These are phyloP conservation scores for Plebejus anna DNA, from an alignment of 2,888 invertebrate species.

Conservation along the genomic window DNA sequence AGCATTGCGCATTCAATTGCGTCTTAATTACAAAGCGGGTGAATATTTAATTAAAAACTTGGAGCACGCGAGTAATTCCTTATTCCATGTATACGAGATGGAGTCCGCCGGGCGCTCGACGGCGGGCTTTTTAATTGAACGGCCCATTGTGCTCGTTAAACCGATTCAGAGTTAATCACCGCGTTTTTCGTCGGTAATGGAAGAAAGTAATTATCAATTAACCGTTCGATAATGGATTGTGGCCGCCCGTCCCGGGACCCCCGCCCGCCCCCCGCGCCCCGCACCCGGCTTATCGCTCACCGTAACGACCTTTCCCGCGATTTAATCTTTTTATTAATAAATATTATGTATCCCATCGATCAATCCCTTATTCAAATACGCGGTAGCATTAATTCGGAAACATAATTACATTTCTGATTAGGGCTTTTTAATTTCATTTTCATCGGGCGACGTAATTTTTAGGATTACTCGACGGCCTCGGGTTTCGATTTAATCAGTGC, in stretches of 20 bases:
- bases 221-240: slow-evolving; percentile 76
- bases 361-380: slow-evolving; percentile 41
- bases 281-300: slow-evolving; percentile 68
- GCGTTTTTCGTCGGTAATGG: slow-evolving; percentile 76
- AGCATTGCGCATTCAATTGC: slow-evolving; percentile 65
- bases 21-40: slow-evolving; percentile 76
- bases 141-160: slow-evolving; percentile 77
- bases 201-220: slow-evolving; percentile 80
- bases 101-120: slow-evolving; percentile 67
- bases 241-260: slow-evolving; percentile 58
- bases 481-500: not conserved
- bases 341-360: slow-evolving; percentile 59
- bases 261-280: slow-evolving; percentile 49
- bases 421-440: not conserved
- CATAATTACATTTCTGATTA: slow-evolving; percentile 9
- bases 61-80: slow-evolving; percentile 76
- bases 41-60: slow-evolving; percentile 79
- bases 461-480: not conserved
- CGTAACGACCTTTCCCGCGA: slow-evolving; percentile 57
- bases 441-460: not conserved
- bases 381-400: not conserved
- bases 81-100: slow-evolving; percentile 77
- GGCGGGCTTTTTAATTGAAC: slow-evolving; percentile 78
- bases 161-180: slow-evolving; percentile 76
- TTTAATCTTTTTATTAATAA: slow-evolving; percentile 63